Base-by-base conservation (phyloP, 2,888 invertebrate species). In the Crepidodera aurea region DNA sequence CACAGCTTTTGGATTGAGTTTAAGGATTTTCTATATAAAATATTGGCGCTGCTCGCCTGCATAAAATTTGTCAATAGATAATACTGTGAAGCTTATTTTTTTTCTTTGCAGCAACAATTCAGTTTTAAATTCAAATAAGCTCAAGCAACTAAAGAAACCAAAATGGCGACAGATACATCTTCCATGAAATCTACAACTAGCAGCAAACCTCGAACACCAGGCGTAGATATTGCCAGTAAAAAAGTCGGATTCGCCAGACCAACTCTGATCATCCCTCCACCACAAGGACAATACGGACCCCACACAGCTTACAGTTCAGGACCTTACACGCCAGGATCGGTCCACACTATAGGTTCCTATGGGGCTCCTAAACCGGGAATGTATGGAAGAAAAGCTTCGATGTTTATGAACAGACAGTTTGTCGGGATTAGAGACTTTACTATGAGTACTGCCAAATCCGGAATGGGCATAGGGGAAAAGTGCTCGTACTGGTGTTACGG, bases 401-500 rank as follows among this genome's bases (percentile, higher is more conserved):
- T 90, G 68, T 93, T 91, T 72, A 88, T 92, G 84, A 90, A 91
- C 75, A 88, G 90, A 69, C 91, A 91, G 74, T 90, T 93, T 70
- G 88, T 88, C 71, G 92, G 90, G 0, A 88, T 92, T 71, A 89
- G 88, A 73, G 90, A 92, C 78, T 88, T 91, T 76, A 92, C 92
- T 0, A 83, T 86, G 82, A 86, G 84, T 68, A 86, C 86, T 0
- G 87, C 88, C 8, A 93, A 91, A 75, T 88, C 90, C 58, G 93
- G 94, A 18, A 81, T 94, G 67, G 92, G 92, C 80, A 88, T 89
- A 32, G 94, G 94, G 62, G 94, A 94, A 80, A 93, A 92, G 78
- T 86, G 88, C 62, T 91, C 91, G 0, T 90, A 89, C 71, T 92
- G 91, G 87, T 81, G 92, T 65, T 92, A 92, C 77, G 88, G 89